Conservation (phyloP, 2,797 vertebrate species). For the Amblyraja radiata region DNA sequence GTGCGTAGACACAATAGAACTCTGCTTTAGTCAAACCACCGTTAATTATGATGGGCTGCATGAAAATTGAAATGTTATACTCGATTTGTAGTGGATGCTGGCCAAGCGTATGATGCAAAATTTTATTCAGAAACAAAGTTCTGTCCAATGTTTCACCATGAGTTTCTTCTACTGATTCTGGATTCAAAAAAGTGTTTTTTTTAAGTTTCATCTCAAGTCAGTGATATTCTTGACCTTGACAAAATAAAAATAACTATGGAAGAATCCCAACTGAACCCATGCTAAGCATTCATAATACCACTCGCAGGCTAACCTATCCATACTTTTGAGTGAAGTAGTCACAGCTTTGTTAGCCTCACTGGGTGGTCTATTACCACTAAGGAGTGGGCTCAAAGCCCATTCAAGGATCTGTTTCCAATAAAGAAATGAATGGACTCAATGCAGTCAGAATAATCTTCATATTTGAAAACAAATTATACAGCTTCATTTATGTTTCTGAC, state of each 20-base stretch:
- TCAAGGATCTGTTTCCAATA: neutral
- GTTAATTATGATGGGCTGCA: neutral
- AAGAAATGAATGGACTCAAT: neutral
- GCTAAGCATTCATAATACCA: neutral
- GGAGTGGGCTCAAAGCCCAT: neutral
- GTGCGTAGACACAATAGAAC: neutral
- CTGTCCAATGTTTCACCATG: neutral
- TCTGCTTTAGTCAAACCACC: neutral
- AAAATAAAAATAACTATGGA: neutral
- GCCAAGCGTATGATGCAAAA: neutral
- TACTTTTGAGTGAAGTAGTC: neutral
- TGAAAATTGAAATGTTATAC: neutral
- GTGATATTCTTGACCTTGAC: neutral
- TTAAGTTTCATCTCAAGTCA: neutral
- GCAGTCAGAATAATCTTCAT: neutral
- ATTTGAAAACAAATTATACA: neutral
- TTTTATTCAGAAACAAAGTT: neutral
- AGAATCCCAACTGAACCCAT: neutral
- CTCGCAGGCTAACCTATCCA: neutral
- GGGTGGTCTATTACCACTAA: neutral
- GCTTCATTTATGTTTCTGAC: neutral
- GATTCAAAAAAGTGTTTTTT: neutral
- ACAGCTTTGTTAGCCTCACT: neutral
- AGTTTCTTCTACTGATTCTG: neutral
- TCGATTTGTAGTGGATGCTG: neutral